These are phyloP conservation scores for Ceyx margarethae DNA, from an alignment of 2,113 vertebrate species.

Conservation along the genomic window DNA sequence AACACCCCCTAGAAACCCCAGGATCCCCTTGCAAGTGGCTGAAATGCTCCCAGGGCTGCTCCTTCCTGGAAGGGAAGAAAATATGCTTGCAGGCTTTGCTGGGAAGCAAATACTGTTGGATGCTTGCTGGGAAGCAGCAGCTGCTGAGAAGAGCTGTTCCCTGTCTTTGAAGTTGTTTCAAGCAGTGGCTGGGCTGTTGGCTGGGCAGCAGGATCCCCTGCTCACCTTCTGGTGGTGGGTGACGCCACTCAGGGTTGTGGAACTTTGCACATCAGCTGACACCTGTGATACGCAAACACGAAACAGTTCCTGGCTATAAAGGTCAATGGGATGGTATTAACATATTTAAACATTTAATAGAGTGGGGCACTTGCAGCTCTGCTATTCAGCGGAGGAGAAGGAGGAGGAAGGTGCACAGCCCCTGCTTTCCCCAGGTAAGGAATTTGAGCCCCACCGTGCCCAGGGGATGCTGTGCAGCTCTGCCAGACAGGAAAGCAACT, in stretches of 20 bases:
- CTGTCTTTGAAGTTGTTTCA: neutral
- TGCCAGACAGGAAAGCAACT: neutral
- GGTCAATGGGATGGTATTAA: neutral
- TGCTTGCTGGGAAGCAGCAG: neutral
- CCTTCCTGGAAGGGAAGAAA: neutral
- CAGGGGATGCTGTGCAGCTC: neutral
- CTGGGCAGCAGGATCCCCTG: accelerated
- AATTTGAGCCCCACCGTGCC: accelerated
- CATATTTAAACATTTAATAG: accelerated
- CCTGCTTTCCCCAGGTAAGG: accelerated
- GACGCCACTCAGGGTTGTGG: neutral
- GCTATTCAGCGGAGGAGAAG: accelerated
- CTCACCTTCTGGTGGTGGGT: accelerated
- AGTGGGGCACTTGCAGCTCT: accelerated
- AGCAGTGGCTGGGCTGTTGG: neutral
- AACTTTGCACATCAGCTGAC: accelerated
- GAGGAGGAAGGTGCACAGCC: neutral
- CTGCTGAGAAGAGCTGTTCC: neutral
- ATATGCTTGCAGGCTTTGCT: accelerated
- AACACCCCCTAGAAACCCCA: accelerated
- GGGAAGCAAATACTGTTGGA: neutral
- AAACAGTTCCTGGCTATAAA: accelerated
- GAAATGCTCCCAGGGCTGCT: neutral
- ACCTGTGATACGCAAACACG: accelerated
- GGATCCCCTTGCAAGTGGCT: accelerated